Base-by-base conservation (phyloP, 2,113 vertebrate genomes). In the Henicopernis longicauda region DNA sequence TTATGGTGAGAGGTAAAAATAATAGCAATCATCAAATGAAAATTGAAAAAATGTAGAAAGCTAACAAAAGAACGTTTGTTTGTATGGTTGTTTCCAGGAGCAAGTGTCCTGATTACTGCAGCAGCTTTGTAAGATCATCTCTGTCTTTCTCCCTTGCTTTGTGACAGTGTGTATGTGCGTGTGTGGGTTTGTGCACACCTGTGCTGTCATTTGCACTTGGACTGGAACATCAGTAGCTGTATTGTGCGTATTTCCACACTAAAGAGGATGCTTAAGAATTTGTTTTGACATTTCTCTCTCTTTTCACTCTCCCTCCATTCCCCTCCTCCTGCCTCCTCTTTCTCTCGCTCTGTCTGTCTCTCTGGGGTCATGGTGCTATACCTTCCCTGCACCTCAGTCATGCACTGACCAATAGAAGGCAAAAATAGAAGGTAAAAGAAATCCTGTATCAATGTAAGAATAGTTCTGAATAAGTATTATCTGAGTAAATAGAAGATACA, bases 81-180 rank as follows among this genome's bases (percentile, higher is more conserved):
- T 92, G 36, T 34, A 16, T 63, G 82, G 25, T 82, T 90, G 40
- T 90, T 95, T 93, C 54, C 82, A 80, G 83, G 19, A 92, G 85
- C 89, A 93, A 80, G 80, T 72, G 62, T 90, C 58, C 65, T 89
- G 95, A 82, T 94, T 90, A 80, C 94, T 96, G 92, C 96, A 96
- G 93, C 92, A 96, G 71, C 88, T 94, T 77, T 94, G 76, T 89
- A 89, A 95, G 92, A 94, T 69, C 23, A 27, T 94, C 93, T 91
- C 82, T 92, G 86, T 52, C 78, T 96, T 91, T 94, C 73, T 89
- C 38, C 42, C 59, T 93, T 17, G 66, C 54, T 82, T 58, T 90
- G 76, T 88, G 73, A 70, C 42, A 11, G 44, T 63, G 65, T 82
- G 49, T 72, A 2, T 86, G 52, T 57, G 40, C 0, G 1, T 63